phyloP scores from a whole-genome alignment of 2,888 invertebrate genomes.

The Lochmaea crataegi region DNA sequence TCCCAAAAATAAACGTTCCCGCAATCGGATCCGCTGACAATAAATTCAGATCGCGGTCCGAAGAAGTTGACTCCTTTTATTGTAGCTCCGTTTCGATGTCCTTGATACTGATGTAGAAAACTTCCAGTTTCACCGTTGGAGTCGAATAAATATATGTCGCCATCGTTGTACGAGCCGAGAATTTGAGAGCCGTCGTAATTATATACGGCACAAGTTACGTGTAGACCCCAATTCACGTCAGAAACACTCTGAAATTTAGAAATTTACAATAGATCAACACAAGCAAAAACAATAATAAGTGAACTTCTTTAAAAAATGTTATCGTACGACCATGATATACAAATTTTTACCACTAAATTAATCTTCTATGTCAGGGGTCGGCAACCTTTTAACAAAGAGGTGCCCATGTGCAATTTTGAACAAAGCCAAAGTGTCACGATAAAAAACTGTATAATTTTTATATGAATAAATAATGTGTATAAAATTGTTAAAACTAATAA shows the following conservation, averaged over 20 bases:
- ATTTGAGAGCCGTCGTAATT: slow-evolving; percentile 92
- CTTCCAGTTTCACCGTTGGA: slow-evolving; percentile 67
- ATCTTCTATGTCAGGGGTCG: no score
- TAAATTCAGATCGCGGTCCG: slow-evolving; percentile 89
- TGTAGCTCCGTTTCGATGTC: slow-evolving; percentile 65
- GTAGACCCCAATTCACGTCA: slow-evolving; percentile 57
- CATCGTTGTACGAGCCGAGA: slow-evolving; percentile 93
- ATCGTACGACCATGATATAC: no score
- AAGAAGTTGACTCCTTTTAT: slow-evolving; percentile 92
- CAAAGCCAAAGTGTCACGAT: no score
- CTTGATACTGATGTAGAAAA: slow-evolving; percentile 69
- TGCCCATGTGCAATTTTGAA: no score
- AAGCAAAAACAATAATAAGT: no score
- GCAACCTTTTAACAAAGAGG: no score
- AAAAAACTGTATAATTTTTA: no score
- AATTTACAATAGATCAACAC: no score
- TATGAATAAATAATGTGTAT: no score
- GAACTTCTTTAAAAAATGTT: no score
- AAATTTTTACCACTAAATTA: no score
- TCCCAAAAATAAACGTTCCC: slow-evolving; percentile 92
- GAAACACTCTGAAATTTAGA: slow-evolving; percentile 15
- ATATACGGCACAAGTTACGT: slow-evolving; percentile 91
- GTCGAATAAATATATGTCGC: slow-evolving; percentile 91
- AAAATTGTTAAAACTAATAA: no score
- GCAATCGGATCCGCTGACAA: slow-evolving; percentile 95